These are phyloP conservation scores for Amphiura filiformis DNA, from an alignment of 35 echinoderm and acorn worm species.

Conservation along the genomic window DNA sequence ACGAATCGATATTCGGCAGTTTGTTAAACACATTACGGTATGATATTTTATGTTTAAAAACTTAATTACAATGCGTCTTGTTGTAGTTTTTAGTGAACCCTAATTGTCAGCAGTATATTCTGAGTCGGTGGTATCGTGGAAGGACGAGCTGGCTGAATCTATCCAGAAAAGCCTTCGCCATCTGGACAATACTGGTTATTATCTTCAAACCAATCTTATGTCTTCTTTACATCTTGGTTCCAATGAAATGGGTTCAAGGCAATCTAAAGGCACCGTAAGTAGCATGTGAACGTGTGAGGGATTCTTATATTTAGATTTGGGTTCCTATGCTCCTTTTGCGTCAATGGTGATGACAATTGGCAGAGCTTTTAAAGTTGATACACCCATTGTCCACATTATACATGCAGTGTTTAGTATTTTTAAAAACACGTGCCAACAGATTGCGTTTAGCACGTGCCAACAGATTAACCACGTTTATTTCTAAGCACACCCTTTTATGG, in stretches of 20 bases:
- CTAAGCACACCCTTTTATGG: too few species aligned
- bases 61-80: too few species aligned
- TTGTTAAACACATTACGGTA: too few species aligned
- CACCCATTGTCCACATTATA: too few species aligned
- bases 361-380: neutral
- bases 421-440: neutral
- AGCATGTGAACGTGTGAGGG: too few species aligned
- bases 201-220: neutral
- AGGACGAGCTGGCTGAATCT: neutral
- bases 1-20: too few species aligned
- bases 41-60: too few species aligned
- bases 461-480: too few species aligned
- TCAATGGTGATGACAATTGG: neutral
- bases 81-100: neutral
- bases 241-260: neutral
- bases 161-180: neutral
- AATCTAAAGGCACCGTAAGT: neutral
- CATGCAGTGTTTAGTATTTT: neutral
- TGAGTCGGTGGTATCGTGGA: neutral
- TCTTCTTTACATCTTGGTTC: neutral
- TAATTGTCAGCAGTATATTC: neutral
- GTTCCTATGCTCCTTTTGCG: neutral
- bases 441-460: too few species aligned
- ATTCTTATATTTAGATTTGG: too few species aligned
- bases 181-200: neutral